Base-by-base conservation (phyloP, 2,888 invertebrate species). In the Entomobrya proxima region DNA sequence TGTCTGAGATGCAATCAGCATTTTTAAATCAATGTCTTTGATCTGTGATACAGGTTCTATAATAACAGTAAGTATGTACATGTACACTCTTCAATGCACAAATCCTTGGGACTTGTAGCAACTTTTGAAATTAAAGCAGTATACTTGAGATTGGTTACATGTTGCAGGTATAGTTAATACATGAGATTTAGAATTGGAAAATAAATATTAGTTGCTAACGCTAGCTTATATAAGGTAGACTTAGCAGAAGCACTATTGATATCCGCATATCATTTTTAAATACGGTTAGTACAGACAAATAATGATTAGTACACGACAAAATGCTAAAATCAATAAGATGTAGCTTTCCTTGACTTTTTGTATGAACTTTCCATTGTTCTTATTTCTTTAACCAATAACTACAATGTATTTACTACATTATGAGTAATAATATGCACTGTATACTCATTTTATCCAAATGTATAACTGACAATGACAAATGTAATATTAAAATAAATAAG, bases 1-100 rank as follows among this genome's bases (percentile, higher is more conserved):
- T 64, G 27, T 72, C 13, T 44, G 2, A 24, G 21, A 47, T 50
- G n/a, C 79, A 79, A 79, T 79, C 79, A 79, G 37, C n/a, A 15
- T 67, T 67, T 52, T 27, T 50, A 58, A 67, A 52, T 44, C 64
- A 24, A 64, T 44, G 52, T 79, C 67, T 79, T 79, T 40, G 55
- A 79, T 64, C 79, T 79, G 79, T 79, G 79, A 79, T 79, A 79
- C 61, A 21, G 79, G 79, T 79, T 79, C 64, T 67, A 79, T 18
- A 61, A 44, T 44, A 74, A 74, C 40, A 58, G 21, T 30, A 24
- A 15, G 18, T 9, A 64, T 64, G 15, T n/a, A 32, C 11, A 61
- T 15, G 15, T 58, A 58, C 2, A 58, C n/a, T n/a, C n/a, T n/a
- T 58, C 24, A 58, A 58, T 58, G 55, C 1, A 58, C 24, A 58